Evolutionary conservation across 1,140 invertebrate genomes (phyloP), one percentile per base, ranked within the genome.

Genomic region (Caenorhabditis brenneri): DNA sequence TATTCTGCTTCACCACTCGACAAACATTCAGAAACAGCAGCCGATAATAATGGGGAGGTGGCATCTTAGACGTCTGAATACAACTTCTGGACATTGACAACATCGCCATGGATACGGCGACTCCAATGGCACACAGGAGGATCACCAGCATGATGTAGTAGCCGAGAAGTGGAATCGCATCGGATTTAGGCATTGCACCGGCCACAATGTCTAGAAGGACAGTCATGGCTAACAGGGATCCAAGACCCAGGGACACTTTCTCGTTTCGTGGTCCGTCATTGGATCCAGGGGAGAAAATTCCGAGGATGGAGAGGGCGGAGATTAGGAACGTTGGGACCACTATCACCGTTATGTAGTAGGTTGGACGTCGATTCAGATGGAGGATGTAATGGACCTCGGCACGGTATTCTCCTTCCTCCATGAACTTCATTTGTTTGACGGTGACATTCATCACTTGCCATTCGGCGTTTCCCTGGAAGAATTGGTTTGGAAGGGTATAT

Each of bases 281-380:
- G 10, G 82, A 74, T n/a, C 87, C 87, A 7, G 89, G 89, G 12
- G 87, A 86, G 79, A 90, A 90, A 49, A 90, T 90, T 16, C 89
- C 89, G 12, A 90, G 83, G 53, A 90, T 90, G 15, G 82, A 85
- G 31, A 90, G 79, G 6, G 88, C 84, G 2, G 88, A 89, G 53
- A 90, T 90, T 9, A 90, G 80, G 78, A 90, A 90, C 19, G 85
- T 89, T 4, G 89, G 89, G 0, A 87, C 89, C 4, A 90, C 89
- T 48, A 90, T 89, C 4, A 90, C 89, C 12, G 89, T 90, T 2
- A 90, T 55, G 58, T 90, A 90, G 58, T 88, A 90, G 46, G 89
- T 87, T 16, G 89, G 89, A 33, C 88, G 53, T 12, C 89, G 81
- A 7, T 88, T 85, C 10, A 90, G 79, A 81, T 91, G 89, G 19